Evolutionary conservation across 2,888 invertebrate species (phyloP), one percentile per base, ranked within the genome.

Genomic region (Dasypogon diadema): DNA sequence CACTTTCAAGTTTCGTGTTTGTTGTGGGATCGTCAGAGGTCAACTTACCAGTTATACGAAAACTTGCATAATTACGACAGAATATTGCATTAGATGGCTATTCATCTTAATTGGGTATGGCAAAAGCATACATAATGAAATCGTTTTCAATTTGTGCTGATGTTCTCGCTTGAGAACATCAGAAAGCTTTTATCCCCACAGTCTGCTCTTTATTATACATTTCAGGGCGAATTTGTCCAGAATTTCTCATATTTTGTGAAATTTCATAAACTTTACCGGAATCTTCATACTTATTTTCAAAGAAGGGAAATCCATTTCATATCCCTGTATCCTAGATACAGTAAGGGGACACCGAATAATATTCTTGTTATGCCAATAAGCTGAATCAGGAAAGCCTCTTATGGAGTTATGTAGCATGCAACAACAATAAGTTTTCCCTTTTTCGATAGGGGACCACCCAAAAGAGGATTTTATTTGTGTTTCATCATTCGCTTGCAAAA

Each of bases 341-440:
- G 54, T 22, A n/a, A 26, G 5, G 21, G 65, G 48, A 26, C 42
- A 54, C 18, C 56, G 37, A 70, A 70, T 30, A 51, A 34, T 70
- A 70, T 70, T 46, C 70, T 30, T 70, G 54, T 54, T 70, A 70
- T 70, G 70, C 70, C 70, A 70, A 70, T 70, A 70, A 70, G 51
- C 70, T 70, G 70, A 70, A 70, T 70, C 70, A 70, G 51, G 16
- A 70, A 54, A 70, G 70, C 70, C 30, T 54, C 70, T 70, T 70
- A 70, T 16, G 21, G 21, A 51, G 30, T 34, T 70, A 54, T 70
- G 54, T 54, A 30, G 54, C 30, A 10, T 30, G 37, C 70, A 30
- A 51, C 70, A 70, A 54, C 54, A 70, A 70, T 54, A 70, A 70
- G 30, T 70, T 54, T 34, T 34, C n/a, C 54, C 30, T 54, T 70